Percentiles rank a stretch among this genome's conserved stretches.
These are phyloP conservation scores for Glaucopsyche alexis DNA, from an alignment of 2,888 invertebrate genomes.

Conservation along the genomic window DNA sequence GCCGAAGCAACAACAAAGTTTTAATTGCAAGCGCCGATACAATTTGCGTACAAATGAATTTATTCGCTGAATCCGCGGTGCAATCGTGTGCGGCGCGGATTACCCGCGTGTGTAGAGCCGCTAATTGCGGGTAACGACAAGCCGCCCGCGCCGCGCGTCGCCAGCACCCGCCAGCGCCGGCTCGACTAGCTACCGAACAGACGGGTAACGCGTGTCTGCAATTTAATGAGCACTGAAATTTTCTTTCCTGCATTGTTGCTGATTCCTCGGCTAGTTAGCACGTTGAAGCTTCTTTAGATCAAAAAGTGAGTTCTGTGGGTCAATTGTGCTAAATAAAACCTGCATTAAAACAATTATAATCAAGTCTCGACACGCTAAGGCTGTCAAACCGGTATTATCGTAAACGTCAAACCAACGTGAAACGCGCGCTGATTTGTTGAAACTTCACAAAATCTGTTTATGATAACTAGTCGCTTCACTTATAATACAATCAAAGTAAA, in stretches of 20 bases:
- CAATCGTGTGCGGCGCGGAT: constrained; percentile 67
- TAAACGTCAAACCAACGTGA: no score
- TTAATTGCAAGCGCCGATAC: constrained; percentile 80
- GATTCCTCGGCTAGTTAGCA: not conserved
- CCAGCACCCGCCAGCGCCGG: constrained; percentile 34
- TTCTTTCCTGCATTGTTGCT: not conserved
- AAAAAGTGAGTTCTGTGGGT: not conserved
- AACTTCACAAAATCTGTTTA: no score
- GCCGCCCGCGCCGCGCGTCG: constrained; percentile 38
- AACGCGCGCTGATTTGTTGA: no score
- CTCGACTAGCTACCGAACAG: constrained; percentile 17
- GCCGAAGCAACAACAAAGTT: constrained; percentile 77
- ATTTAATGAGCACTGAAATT: not conserved
- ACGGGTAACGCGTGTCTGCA: not conserved
- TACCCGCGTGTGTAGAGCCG: constrained; percentile 72
- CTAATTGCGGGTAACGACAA: constrained; percentile 75
- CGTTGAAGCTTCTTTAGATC: not conserved
- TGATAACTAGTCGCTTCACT: no score
- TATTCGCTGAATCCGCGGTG: constrained; percentile 77
- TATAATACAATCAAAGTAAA: no score
- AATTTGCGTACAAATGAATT: constrained; percentile 80
- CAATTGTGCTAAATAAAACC: no score
- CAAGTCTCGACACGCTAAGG: no score
- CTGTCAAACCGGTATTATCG: no score
- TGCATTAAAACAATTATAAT: no score